Percentiles rank a stretch among this genome's conserved stretches.
These are phyloP conservation scores for Dipus sagitta DNA, from an alignment of 2,797 vertebrate species.

Conservation along the genomic window DNA sequence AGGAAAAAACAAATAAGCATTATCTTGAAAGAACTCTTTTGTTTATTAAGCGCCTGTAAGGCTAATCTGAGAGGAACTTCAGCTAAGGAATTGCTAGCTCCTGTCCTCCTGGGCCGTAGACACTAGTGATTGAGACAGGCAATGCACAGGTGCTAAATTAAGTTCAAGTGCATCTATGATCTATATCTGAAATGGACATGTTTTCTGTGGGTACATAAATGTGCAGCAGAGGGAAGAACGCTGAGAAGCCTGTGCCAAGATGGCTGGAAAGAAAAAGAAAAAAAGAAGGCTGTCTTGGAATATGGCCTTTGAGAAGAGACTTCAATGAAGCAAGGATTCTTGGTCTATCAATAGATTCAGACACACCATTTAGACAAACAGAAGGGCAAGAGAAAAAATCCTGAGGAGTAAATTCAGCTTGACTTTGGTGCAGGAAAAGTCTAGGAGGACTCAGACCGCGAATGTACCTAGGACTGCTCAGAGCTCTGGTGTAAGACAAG, in stretches of 20 bases:
- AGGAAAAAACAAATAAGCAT: background rate
- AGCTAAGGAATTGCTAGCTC: background rate
- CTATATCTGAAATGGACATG: background rate
- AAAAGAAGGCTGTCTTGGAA: background rate
- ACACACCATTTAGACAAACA: background rate
- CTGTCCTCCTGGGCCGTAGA: background rate
- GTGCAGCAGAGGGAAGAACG: background rate
- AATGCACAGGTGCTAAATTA: background rate
- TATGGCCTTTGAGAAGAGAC: background rate
- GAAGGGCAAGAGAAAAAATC: background rate
- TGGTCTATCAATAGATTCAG: no score
- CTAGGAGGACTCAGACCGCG: background rate
- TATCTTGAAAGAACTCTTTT: background rate
- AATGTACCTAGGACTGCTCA: rapidly evolving
- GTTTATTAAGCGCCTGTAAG: background rate
- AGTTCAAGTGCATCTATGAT: background rate
- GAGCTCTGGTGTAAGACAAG: rapidly evolving
- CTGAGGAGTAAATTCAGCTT: background rate
- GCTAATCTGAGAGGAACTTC: background rate
- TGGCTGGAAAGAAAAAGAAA: background rate
- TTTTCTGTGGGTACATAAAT: background rate
- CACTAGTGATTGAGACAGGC: background rate
- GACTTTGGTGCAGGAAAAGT: no score
- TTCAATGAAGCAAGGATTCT: background rate
- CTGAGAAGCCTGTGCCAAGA: background rate